A percentile compares a stretch with the other conserved stretches of the same genome.
phyloP scores from a whole-genome alignment of 1,140 invertebrate species.

The Lutraria rhynchaena region DNA sequence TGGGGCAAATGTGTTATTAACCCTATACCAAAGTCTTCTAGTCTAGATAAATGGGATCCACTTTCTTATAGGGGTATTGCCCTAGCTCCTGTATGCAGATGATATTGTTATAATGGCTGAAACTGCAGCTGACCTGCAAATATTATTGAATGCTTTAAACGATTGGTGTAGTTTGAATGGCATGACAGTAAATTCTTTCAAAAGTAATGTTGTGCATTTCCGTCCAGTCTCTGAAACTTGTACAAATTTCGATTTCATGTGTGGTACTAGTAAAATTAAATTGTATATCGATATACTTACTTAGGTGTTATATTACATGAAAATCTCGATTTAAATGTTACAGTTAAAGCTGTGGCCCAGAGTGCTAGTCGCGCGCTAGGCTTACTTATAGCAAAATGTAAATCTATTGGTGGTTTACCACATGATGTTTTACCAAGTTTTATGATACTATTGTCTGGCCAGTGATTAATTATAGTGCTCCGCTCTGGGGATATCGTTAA shows the following conservation, averaged over 20 bases:
- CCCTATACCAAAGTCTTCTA: constrained; percentile 21
- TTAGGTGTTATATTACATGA: constrained; percentile 42
- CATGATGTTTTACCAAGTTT: constrained; percentile 2
- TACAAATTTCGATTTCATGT: constrained; percentile 14
- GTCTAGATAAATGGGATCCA: neutral
- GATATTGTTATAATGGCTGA: constrained; percentile 27
- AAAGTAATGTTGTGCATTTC: constrained; percentile 42
- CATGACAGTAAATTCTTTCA: constrained; percentile 33
- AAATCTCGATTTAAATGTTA: constrained; percentile 27
- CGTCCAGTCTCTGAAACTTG: neutral
- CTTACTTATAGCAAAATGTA: constrained; percentile 28
- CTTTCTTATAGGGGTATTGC: constrained; percentile 29
- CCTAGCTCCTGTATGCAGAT: neutral
- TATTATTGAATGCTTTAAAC: constrained; percentile 9
- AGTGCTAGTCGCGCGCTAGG: constrained; percentile 30
- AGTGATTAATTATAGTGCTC: constrained; percentile 27
- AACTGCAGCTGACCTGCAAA: constrained; percentile 16
- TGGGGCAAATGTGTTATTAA: constrained; percentile 35
- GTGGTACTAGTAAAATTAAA: neutral
- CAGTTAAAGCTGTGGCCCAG: neutral
- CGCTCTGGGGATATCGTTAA: constrained; percentile 42
- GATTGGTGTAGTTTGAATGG: constrained; percentile 24
- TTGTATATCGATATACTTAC: constrained; percentile 37
- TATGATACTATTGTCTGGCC: constrained; percentile 19
- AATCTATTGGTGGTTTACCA: constrained; percentile 3